phyloP scores from a whole-genome alignment of 2,797 vertebrate species.

The Chaetophractus vellerosus region DNA sequence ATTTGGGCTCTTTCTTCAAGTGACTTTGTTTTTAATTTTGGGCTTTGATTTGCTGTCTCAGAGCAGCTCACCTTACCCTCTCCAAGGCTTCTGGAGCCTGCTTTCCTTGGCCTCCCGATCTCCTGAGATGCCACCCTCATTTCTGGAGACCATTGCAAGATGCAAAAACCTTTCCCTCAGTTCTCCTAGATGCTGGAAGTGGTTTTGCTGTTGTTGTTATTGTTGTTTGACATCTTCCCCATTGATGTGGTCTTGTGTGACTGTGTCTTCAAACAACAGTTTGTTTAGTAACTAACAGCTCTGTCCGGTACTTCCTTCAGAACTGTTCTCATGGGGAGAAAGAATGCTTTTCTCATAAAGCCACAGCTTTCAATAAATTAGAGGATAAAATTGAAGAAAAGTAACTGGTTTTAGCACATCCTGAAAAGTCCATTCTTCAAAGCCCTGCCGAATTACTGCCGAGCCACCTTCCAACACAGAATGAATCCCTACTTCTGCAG shows the following conservation, averaged over 20 bases:
- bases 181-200: not conserved
- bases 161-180: not conserved
- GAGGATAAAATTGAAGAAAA: not conserved
- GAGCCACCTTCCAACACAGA: not conserved
- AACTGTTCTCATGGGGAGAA: not conserved
- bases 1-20: not conserved
- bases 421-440: not conserved
- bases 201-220: too few species aligned
- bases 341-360: slow-evolving; percentile 56
- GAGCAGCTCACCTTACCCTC: not conserved
- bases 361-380: not conserved
- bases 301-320: not conserved
- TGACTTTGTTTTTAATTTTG: not conserved
- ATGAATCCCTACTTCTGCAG: fast-evolving
- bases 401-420: not conserved
- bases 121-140: not conserved
- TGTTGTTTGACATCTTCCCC: not conserved
- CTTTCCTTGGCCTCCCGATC: not conserved
- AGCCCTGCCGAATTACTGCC: not conserved
- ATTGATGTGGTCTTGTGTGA: not conserved
- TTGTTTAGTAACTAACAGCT: slow-evolving; percentile 64
- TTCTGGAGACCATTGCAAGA: not conserved
- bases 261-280: not conserved
- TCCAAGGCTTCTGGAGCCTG: not conserved
- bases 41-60: not conserved